Percentiles rank a stretch among this genome's conserved stretches.
Conservation (phyloP, 2,797 vertebrate genomes). For the Dallia pectoralis region DNA sequence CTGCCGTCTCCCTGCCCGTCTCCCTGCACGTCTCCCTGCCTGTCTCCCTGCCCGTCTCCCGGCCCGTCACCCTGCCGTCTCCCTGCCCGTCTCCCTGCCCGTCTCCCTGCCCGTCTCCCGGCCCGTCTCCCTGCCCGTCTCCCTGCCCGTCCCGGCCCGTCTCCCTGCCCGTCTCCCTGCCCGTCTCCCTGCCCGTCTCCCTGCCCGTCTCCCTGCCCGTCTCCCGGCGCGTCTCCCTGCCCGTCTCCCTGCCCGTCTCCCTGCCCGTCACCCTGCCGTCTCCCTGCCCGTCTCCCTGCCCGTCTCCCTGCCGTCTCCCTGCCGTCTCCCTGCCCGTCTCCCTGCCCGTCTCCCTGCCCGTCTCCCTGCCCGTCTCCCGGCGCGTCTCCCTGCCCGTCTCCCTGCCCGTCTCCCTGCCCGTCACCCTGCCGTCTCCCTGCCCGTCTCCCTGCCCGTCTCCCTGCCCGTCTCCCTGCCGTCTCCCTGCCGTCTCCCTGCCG, state of each 20-base stretch:
- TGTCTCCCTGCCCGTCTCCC: slow-evolving; percentile 34
- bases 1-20: slow-evolving; percentile 11
- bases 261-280: slow-evolving; percentile 26
- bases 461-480: slow-evolving; percentile 11
- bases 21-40: slow-evolving; percentile 15
- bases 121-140: not conserved
- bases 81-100: not conserved
- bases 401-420: not conserved
- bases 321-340: slow-evolving; percentile 3
- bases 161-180: not conserved
- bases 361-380: not conserved
- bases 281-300: slow-evolving; percentile 19
- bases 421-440: not conserved
- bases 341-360: not conserved
- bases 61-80: slow-evolving; percentile 8
- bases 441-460: slow-evolving; percentile 10
- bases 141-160: not conserved
- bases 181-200: not conserved
- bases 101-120: not conserved
- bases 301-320: slow-evolving; percentile 40
- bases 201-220: slow-evolving; percentile 11
- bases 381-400: not conserved
- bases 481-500: not conserved
- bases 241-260: slow-evolving; percentile 13
- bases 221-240: slow-evolving; percentile 7